Evolutionary conservation across 2,113 vertebrate species (phyloP).

Genomic region (Clarias macrocephalus): DNA sequence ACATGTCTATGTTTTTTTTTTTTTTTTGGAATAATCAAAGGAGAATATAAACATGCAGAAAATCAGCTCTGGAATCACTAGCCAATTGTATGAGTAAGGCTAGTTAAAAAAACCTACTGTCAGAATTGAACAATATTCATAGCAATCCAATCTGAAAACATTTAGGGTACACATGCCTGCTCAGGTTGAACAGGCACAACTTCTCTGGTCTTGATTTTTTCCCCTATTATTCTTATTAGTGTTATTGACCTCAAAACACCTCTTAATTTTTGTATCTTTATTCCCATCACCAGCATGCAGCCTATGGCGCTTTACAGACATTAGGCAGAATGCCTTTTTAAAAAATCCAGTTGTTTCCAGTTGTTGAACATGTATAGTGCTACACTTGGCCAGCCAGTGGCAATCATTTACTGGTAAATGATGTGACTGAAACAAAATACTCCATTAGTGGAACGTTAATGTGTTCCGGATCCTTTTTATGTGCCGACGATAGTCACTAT

Average conservation of each 20-base stretch:
- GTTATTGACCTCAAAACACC: slow-evolving; percentile 3
- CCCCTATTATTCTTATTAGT: not conserved
- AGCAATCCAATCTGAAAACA: too few relatives aligned
- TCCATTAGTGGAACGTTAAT: slow-evolving; percentile 39
- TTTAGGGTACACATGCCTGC: too few relatives aligned
- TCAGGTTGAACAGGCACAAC: too few relatives aligned
- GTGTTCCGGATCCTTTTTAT: slow-evolving; percentile 55
- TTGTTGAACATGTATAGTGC: slow-evolving; percentile 27
- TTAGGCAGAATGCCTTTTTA: slow-evolving; percentile 12
- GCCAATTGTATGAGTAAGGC: too few relatives aligned
- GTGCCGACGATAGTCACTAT: slow-evolving; percentile 54
- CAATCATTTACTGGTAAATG: slow-evolving; percentile 48
- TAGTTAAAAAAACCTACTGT: too few relatives aligned
- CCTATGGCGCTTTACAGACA: slow-evolving; percentile 5
- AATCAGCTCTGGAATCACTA: too few relatives aligned
- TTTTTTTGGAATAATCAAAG: too few relatives aligned
- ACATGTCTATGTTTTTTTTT: too few relatives aligned
- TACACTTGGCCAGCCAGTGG: slow-evolving; percentile 28
- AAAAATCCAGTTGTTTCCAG: slow-evolving; percentile 11
- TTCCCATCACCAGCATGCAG: not conserved
- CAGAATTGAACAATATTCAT: too few relatives aligned
- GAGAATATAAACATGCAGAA: too few relatives aligned
- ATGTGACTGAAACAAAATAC: slow-evolving; percentile 41
- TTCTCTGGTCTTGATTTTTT: too few relatives aligned
- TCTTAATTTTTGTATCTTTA: slow-evolving; percentile 19